A percentile compares a stretch with the other conserved stretches of the same genome.
These are phyloP conservation scores for Drosophila pseudoananassae DNA, from an alignment of 1,140 invertebrate species.

Conservation along the genomic window DNA sequence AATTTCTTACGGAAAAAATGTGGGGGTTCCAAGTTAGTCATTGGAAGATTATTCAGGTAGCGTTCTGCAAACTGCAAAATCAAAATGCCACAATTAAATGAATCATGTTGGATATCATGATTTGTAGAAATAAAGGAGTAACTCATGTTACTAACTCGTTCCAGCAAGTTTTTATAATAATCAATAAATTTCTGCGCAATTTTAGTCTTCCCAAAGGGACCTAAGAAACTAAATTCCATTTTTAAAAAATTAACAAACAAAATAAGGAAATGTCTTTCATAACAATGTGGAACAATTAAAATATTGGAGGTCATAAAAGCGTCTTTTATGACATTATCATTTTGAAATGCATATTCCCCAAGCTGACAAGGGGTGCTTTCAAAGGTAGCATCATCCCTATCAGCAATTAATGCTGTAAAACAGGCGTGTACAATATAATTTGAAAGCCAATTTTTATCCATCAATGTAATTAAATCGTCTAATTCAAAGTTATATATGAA, in stretches of 20 bases:
- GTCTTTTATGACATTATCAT: background rate
- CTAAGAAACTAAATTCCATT: too few species aligned
- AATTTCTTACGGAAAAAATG: too few species aligned
- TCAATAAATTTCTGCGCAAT: too few species aligned
- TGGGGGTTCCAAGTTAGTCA: too few species aligned
- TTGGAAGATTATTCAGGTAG: too few species aligned
- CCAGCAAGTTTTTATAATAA: too few species aligned
- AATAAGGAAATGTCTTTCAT: conserved; percentile 1
- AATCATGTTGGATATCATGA: too few species aligned
- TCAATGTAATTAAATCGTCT: background rate
- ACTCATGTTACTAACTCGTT: too few species aligned
- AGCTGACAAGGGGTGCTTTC: conserved; percentile 1
- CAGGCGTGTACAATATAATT: conserved; percentile 4
- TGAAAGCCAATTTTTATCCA: background rate
- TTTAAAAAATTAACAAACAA: conserved; percentile 6
- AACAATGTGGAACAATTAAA: conserved; percentile 10
- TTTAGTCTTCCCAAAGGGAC: too few species aligned
- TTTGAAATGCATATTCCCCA: background rate
- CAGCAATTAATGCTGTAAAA: conserved; percentile 1
- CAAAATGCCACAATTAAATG: too few species aligned
- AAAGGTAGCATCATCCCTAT: background rate
- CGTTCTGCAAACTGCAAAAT: too few species aligned
- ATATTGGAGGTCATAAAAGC: background rate
- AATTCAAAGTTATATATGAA: conserved; percentile 3
- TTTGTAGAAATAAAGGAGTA: too few species aligned